phyloP scores from a whole-genome alignment of 2,797 vertebrate species.

The Danio tinwini region DNA sequence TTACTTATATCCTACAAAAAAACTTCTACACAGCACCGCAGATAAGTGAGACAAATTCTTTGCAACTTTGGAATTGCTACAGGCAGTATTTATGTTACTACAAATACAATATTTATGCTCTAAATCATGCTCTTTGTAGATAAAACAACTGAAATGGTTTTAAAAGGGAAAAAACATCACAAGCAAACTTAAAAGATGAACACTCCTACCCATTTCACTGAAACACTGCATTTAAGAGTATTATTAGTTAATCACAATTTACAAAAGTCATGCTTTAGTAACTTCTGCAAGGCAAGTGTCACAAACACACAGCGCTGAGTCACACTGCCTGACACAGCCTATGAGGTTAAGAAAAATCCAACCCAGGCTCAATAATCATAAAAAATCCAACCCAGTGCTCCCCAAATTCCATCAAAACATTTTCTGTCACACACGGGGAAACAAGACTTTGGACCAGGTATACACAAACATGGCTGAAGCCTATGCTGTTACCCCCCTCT shows the following conservation, averaged over 20 bases:
- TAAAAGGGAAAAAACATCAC: background rate
- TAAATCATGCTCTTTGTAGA: background rate
- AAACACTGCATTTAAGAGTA: background rate
- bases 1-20: background rate
- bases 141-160: background rate
- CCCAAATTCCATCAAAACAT: no score
- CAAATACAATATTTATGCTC: background rate
- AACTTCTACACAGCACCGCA: background rate
- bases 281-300: background rate
- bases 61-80: background rate
- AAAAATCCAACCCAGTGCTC: no score
- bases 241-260: slow-evolving; percentile 3
- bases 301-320: slow-evolving; percentile 20
- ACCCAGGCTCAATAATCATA: no score
- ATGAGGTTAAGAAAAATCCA: background rate
- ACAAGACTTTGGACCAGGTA: no score
- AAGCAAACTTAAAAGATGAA: background rate
- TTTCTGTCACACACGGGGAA: no score
- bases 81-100: background rate
- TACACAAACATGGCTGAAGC: no score
- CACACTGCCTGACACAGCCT: slow-evolving; percentile 7
- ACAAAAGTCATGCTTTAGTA: background rate
- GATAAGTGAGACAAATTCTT: background rate
- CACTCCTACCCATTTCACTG: background rate
- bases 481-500: no score